phyloP scores from a whole-genome alignment of 2,113 vertebrate species.

The Otus sunia region DNA sequence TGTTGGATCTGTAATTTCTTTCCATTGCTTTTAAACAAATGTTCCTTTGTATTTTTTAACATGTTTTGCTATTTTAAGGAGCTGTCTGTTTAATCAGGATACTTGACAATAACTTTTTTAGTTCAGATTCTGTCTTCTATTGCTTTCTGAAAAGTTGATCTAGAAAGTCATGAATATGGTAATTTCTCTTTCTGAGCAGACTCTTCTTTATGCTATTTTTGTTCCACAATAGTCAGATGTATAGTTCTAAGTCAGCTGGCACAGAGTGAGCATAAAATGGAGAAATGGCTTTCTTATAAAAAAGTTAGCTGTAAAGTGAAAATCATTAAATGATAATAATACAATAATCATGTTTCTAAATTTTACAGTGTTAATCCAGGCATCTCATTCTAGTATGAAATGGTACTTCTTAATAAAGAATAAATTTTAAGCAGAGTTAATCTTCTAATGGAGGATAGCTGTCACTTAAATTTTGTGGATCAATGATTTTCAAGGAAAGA shows the following conservation, averaged over 20 bases:
- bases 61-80: background rate
- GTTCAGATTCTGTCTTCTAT: background rate
- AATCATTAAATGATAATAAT: slow-evolving; percentile 65
- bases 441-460: slow-evolving; percentile 51
- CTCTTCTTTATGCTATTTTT: slow-evolving; percentile 8
- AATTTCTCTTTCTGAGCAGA: slow-evolving; percentile 11
- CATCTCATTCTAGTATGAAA: slow-evolving; percentile 43
- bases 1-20: background rate
- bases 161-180: slow-evolving; percentile 53
- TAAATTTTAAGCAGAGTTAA: slow-evolving; percentile 53
- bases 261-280: slow-evolving; percentile 8
- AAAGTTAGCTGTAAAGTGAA: slow-evolving; percentile 29
- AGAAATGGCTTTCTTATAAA: slow-evolving; percentile 6
- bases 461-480: slow-evolving; percentile 41
- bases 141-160: slow-evolving; percentile 9
- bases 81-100: background rate
- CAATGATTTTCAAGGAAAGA: slow-evolving; percentile 6
- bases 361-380: slow-evolving; percentile 62
- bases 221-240: background rate
- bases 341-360: slow-evolving; percentile 48
- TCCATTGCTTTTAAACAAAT: background rate
- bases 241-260: slow-evolving; percentile 15
- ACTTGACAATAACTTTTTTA: background rate
- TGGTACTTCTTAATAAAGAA: slow-evolving; percentile 19
- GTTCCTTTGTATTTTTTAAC: background rate